Evolutionary conservation across 2,113 vertebrate genomes (phyloP), one percentile per base, ranked within the genome.

Genomic region (Nematolebias whitei): DNA sequence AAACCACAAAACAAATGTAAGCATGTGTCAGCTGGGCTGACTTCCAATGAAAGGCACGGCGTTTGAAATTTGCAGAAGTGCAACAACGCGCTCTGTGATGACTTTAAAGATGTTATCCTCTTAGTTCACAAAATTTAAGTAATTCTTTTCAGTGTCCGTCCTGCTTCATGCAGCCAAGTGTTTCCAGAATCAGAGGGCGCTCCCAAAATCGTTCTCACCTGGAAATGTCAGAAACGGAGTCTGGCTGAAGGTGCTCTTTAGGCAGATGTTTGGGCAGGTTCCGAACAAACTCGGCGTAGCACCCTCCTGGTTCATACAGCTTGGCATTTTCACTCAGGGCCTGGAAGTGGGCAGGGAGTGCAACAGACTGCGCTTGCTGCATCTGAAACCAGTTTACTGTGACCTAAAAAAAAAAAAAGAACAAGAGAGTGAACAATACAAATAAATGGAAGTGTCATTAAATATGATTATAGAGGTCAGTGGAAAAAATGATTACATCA

Each of bases 331-430:
- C 95, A 82, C 92, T 95, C 29, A 97, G 90, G 20, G 93, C 90
- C 86, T 96, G 96, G 75, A 92, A 93, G 84, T 93, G 95, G 23
- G 92, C 85, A 4, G 95, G 96, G 14, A 96, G 88, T 4, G 93
- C 92, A 6, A 93, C 90, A 18, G 90, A 91, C 82, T 97, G 96
- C 4, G 89, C 74, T 1, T 98, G 95, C 74, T 98, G 96, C 91
- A 98, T 93, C 84, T 98, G 96, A 86, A 97, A 97, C 89, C 97
- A 93, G 91, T 98, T 99, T 66, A 98, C 96, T 0, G 96, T 96
- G 85, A 95, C 95, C 97, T 99, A 20, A 60, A 41, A 87, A 50
- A 45, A 13, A 22, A 20, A 13, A 18, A 1, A 19, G 22, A 45
- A 4, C 13, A 44, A 57, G 24, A n/a, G 44, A 43, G 5, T 6